Conservation (phyloP, 2,797 vertebrate genomes). For the Siniperca undulata region DNA sequence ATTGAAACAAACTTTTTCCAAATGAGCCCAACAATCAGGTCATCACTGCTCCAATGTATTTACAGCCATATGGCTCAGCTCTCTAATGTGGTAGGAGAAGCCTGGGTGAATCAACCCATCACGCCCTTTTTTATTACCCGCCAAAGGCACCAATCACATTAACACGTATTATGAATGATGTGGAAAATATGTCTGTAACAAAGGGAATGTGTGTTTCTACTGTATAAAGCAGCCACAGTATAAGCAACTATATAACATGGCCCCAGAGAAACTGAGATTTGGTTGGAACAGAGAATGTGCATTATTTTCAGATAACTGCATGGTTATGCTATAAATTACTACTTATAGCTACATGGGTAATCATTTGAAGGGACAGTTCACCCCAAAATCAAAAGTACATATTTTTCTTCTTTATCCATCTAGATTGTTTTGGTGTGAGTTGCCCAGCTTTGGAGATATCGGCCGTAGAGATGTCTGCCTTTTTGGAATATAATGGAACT, state of each 20-base stretch:
- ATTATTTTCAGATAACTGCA: slow-evolving; percentile 1
- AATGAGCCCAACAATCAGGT: slow-evolving; percentile 53
- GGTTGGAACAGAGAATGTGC: not conserved
- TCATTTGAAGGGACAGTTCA: too few species aligned
- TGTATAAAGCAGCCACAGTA: slow-evolving; percentile 12
- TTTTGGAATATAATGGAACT: too few species aligned
- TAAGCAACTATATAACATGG: not conserved
- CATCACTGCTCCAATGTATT: slow-evolving; percentile 33
- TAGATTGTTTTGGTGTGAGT: too few species aligned
- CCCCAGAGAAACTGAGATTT: not conserved
- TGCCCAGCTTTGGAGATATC: too few species aligned
- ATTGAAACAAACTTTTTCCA: slow-evolving; percentile 8
- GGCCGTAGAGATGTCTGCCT: too few species aligned
- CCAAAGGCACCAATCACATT: slow-evolving; percentile 52
- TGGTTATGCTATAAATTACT: not conserved
- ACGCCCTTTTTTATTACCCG: slow-evolving; percentile 61
- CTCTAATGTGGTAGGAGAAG: slow-evolving; percentile 40
- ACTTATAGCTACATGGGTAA: not conserved
- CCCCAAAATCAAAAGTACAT: too few species aligned
- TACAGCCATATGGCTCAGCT: slow-evolving; percentile 28
- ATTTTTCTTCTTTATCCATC: too few species aligned
- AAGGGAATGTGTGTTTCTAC: slow-evolving; percentile 7
- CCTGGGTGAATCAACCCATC: slow-evolving; percentile 53
- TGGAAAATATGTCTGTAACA: slow-evolving; percentile 65
- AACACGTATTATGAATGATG: slow-evolving; percentile 53